A percentile compares a stretch with the other conserved stretches of the same genome.
Evolutionary conservation across 2,797 vertebrate genomes (phyloP).

Genomic region (Echeneis naucrates): DNA sequence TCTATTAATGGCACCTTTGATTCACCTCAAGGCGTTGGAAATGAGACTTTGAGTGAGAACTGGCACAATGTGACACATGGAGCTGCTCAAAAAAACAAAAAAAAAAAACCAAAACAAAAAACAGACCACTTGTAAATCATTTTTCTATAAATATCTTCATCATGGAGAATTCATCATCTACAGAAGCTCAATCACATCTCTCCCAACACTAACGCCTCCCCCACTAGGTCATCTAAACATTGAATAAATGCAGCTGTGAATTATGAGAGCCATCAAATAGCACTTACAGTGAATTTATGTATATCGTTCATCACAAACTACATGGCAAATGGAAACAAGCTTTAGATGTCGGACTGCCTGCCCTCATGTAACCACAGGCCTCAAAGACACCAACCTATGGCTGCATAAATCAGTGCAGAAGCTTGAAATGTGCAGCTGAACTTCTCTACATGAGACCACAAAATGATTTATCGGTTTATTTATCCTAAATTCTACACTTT

Average conservation of each 20-base stretch:
- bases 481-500: not conserved
- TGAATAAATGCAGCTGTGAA: conserved; percentile 43
- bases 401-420: not conserved
- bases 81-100: conserved; percentile 4
- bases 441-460: not conserved
- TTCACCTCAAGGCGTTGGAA: conserved; percentile 34
- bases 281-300: not conserved
- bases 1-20: conserved; percentile 47
- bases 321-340: not conserved
- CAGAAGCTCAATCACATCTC: conserved; percentile 30
- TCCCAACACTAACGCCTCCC: conserved; percentile 29
- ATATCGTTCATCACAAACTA: conserved; percentile 8
- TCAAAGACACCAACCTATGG: not conserved
- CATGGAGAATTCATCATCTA: conserved; percentile 53
- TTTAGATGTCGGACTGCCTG: not conserved
- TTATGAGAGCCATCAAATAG: conserved; percentile 14
- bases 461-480: not conserved
- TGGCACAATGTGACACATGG: conserved; percentile 14
- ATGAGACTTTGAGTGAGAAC: conserved; percentile 44
- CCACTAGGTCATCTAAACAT: conserved; percentile 44
- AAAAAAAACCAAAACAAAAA: too few species aligned
- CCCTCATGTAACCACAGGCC: not conserved
- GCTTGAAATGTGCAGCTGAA: not conserved
- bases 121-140: conserved; percentile 38
- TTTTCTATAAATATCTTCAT: conserved; percentile 59